Evolutionary conservation across 2,888 invertebrate species (phyloP).

Genomic region (Trachelus iudaicus): DNA sequence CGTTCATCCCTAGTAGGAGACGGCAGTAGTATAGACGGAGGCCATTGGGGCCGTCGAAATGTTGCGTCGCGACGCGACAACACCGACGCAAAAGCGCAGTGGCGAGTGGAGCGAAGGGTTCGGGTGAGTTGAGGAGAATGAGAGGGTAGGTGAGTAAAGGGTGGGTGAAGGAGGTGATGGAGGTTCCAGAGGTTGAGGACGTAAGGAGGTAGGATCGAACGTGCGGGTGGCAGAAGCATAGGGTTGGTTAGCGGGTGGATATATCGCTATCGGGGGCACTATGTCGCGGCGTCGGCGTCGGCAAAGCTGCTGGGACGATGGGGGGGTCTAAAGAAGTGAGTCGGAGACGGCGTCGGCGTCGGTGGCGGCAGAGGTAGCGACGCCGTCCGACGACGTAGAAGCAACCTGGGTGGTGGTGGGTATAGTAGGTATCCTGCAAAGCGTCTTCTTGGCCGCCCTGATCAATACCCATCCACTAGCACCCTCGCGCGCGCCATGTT

Average conservation of each 20-base stretch:
- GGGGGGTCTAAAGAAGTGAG: slow-evolving; percentile 20
- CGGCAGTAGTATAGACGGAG: background rate
- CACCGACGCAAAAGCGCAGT: slow-evolving; percentile 28
- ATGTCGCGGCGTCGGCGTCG: slow-evolving; percentile 54
- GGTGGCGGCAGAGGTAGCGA: slow-evolving; percentile 10
- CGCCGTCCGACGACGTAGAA: background rate
- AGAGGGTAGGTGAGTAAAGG: slow-evolving; percentile 5
- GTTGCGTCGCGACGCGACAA: slow-evolving; percentile 3
- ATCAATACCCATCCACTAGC: slow-evolving; percentile 55
- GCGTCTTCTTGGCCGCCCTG: slow-evolving; percentile 55
- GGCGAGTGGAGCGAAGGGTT: slow-evolving; percentile 23
- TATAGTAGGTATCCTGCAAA: slow-evolving; percentile 55
- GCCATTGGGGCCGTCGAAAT: background rate
- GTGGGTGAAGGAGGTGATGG: slow-evolving; percentile 14
- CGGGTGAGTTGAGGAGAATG: slow-evolving; percentile 8
- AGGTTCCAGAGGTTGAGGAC: slow-evolving; percentile 4
- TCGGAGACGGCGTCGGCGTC: slow-evolving; percentile 17
- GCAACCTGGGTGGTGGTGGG: slow-evolving; percentile 28
- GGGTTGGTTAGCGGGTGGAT: slow-evolving; percentile 52
- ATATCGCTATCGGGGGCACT: slow-evolving; percentile 61
- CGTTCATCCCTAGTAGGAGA: background rate
- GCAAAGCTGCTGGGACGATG: slow-evolving; percentile 16
- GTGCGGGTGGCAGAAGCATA: slow-evolving; percentile 44
- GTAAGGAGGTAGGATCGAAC: slow-evolving; percentile 36
- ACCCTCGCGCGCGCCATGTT: slow-evolving; percentile 34